Conservation (phyloP, 92 coral and sea anemone species). For the Montipora capitata region DNA sequence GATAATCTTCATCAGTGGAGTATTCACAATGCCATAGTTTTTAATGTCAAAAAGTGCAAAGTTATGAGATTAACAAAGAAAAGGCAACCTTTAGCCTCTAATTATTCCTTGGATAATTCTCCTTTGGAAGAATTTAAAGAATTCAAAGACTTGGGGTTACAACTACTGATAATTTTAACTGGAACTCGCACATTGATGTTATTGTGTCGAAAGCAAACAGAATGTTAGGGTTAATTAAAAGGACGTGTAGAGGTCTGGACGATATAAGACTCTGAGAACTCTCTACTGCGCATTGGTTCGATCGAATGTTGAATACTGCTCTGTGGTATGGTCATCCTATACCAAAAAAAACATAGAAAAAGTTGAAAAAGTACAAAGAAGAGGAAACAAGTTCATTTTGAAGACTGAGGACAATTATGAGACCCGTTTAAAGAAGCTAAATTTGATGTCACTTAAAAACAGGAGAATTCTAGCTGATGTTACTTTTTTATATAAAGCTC, state of each 20-base stretch:
- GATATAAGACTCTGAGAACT: slow-evolving; percentile 47
- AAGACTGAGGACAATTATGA: slow-evolving; percentile 34
- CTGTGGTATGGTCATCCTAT: background rate
- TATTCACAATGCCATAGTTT: slow-evolving; percentile 46
- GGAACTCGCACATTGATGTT: slow-evolving; percentile 44
- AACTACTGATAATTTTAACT: slow-evolving; percentile 38
- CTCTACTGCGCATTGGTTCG: slow-evolving; percentile 51
- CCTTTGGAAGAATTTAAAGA: slow-evolving; percentile 52
- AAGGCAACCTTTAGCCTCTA: slow-evolving; percentile 36
- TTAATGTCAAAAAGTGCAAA: slow-evolving; percentile 66
- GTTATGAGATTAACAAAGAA: slow-evolving; percentile 22
- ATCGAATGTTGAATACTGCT: slow-evolving; percentile 52
- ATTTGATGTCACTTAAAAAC: slow-evolving; percentile 20
- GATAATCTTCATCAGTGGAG: slow-evolving; percentile 61
- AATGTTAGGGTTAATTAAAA: slow-evolving; percentile 15
- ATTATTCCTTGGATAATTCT: slow-evolving; percentile 35
- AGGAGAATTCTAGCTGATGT: slow-evolving; percentile 38
- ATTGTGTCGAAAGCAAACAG: slow-evolving; percentile 58
- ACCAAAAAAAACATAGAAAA: slow-evolving; percentile 20
- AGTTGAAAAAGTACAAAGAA: slow-evolving; percentile 44
- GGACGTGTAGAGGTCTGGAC: slow-evolving; percentile 53
- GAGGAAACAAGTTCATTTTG: background rate
- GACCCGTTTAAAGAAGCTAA: slow-evolving; percentile 33
- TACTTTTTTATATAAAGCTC: slow-evolving; percentile 43
- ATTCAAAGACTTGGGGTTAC: slow-evolving; percentile 43